These are phyloP conservation scores for Paradisaea rubra DNA, from an alignment of 2,113 vertebrate genomes.

Conservation along the genomic window DNA sequence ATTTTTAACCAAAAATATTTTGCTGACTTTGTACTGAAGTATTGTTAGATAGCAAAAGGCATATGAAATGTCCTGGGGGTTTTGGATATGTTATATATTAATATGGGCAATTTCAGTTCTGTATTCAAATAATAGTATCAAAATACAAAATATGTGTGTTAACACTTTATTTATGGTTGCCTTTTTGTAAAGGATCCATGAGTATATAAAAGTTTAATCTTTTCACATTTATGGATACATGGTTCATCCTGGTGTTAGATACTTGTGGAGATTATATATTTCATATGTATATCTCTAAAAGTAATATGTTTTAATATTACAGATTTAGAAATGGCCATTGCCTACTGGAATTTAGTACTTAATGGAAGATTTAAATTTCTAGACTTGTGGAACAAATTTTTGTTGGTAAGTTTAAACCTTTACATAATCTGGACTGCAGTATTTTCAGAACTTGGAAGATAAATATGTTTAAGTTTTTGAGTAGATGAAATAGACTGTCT, in stretches of 20 bases:
- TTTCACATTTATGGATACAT: background rate
- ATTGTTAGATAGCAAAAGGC: background rate
- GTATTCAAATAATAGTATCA: background rate
- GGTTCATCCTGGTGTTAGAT: background rate
- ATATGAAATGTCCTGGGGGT: background rate
- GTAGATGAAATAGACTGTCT: background rate
- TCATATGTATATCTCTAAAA: slow-evolving; percentile 41
- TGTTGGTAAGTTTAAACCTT: slow-evolving; percentile 81
- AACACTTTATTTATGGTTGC: background rate
- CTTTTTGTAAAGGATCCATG: background rate
- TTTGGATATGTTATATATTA: background rate
- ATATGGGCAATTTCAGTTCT: background rate
- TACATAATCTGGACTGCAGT: background rate
- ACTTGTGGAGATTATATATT: slow-evolving; percentile 17
- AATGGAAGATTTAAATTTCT: slow-evolving; percentile 90
- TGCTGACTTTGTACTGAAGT: background rate
- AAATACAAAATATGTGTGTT: background rate
- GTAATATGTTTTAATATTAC: slow-evolving; percentile 71
- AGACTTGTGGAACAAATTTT: slow-evolving; percentile 90
- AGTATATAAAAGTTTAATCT: background rate
- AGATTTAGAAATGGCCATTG: slow-evolving; percentile 91
- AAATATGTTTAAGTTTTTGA: background rate
- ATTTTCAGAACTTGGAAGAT: background rate
- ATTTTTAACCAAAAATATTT: background rate
- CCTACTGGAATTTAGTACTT: slow-evolving; percentile 90